Conservation (phyloP, 2,113 vertebrate species). For the Ammospiza caudacuta region DNA sequence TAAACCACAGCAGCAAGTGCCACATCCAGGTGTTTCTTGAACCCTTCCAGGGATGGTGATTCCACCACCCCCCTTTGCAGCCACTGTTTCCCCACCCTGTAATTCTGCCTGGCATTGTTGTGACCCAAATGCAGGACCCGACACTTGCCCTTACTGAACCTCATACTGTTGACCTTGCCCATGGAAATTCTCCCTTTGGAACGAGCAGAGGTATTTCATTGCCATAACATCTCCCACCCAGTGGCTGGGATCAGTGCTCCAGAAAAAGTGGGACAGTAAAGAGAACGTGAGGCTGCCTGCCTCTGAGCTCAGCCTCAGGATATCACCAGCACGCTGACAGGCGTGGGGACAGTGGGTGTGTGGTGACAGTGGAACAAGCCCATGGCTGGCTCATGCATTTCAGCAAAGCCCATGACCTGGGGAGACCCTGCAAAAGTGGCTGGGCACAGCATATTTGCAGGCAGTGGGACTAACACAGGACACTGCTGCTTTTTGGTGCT, state of each 20-base stretch:
- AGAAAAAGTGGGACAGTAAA: background rate
- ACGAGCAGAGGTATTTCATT: background rate
- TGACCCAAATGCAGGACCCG: background rate
- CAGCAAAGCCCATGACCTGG: background rate
- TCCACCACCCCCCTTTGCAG: background rate
- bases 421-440: background rate
- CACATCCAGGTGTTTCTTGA: background rate
- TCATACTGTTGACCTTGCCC: background rate
- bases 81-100: background rate
- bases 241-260: background rate
- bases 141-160: background rate
- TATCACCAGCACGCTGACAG: rapidly evolving
- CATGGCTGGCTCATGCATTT: background rate
- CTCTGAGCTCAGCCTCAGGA: background rate
- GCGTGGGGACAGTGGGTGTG: rapidly evolving
- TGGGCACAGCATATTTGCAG: background rate
- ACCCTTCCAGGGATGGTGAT: background rate
- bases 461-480: background rate
- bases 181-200: background rate
- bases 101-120: background rate
- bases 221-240: background rate
- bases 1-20: background rate
- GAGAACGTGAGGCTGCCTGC: background rate
- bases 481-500: background rate
- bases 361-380: rapidly evolving